Evolutionary conservation across 37 sponge, comb jelly and placozoan species (phyloP).

Genomic region (Cladorhizidae sp.): DNA sequence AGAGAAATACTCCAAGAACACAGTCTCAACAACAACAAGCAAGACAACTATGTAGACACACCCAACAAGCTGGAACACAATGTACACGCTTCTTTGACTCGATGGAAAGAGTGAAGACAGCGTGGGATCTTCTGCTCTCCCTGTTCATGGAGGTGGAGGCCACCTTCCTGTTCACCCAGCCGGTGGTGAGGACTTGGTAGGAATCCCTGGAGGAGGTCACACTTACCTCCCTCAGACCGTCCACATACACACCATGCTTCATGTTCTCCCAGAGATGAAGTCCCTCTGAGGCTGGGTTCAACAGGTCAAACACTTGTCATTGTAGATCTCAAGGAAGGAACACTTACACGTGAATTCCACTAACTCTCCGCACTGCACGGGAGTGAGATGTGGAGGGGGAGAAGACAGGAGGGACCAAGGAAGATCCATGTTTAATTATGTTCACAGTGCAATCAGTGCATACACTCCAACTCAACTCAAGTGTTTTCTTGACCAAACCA

Average conservation of each 20-base stretch:
- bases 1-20: too few relatives aligned
- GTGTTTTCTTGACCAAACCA: too few relatives aligned
- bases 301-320: slow-evolving; percentile 88
- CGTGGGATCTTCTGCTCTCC: slow-evolving; percentile 91
- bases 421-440: too few relatives aligned
- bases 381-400: too few relatives aligned
- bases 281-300: slow-evolving; percentile 68
- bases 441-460: too few relatives aligned
- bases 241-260: slow-evolving; percentile 85
- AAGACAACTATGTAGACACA: too few relatives aligned
- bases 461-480: too few relatives aligned
- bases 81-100: slow-evolving; percentile 80
- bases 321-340: slow-evolving; percentile 91
- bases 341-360: slow-evolving; percentile 85
- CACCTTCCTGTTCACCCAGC: slow-evolving; percentile 80
- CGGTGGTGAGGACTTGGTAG: slow-evolving; percentile 70
- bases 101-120: slow-evolving; percentile 84
- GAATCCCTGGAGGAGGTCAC: slow-evolving; percentile 74
- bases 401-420: too few relatives aligned
- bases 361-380: slow-evolving; percentile 73
- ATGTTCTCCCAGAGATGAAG: slow-evolving; percentile 85
- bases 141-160: slow-evolving; percentile 92
- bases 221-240: slow-evolving; percentile 68
- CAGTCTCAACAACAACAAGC: too few relatives aligned
- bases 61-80: background rate